Evolutionary conservation across 2,113 vertebrate species (phyloP).

Genomic region (Otus sunia): DNA sequence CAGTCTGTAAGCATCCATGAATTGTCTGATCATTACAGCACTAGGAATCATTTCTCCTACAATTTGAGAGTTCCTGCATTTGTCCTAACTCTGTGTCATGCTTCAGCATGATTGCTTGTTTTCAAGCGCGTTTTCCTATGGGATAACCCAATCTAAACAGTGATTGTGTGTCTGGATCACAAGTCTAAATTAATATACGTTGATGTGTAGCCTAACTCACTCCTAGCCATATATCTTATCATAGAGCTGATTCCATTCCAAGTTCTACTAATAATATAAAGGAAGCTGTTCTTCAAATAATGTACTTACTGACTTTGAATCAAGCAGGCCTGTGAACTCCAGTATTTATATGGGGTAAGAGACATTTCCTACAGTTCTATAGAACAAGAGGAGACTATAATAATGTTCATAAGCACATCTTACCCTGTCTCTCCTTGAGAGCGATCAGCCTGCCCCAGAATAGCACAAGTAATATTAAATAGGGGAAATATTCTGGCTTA

Average conservation of each 20-base stretch:
- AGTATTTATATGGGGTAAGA: not conserved
- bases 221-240: not conserved
- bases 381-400: not conserved
- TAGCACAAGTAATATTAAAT: not conserved
- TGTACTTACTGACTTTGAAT: not conserved
- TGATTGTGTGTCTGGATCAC: not conserved
- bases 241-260: not conserved
- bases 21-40: not conserved
- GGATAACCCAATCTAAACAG: not conserved
- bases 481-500: not conserved
- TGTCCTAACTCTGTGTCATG: not conserved
- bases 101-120: not conserved
- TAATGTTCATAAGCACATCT: not conserved
- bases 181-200: not conserved
- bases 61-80: not conserved
- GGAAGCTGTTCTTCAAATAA: not conserved
- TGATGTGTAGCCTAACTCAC: not conserved
- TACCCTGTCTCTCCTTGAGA: not conserved
- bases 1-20: not conserved
- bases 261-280: not conserved
- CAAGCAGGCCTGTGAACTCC: not conserved
- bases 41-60: not conserved
- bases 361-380: not conserved
- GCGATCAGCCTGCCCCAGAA: not conserved
- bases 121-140: not conserved